Evolutionary conservation across 2,888 invertebrate species (phyloP).

Genomic region (Pyrrhosoma nymphula): DNA sequence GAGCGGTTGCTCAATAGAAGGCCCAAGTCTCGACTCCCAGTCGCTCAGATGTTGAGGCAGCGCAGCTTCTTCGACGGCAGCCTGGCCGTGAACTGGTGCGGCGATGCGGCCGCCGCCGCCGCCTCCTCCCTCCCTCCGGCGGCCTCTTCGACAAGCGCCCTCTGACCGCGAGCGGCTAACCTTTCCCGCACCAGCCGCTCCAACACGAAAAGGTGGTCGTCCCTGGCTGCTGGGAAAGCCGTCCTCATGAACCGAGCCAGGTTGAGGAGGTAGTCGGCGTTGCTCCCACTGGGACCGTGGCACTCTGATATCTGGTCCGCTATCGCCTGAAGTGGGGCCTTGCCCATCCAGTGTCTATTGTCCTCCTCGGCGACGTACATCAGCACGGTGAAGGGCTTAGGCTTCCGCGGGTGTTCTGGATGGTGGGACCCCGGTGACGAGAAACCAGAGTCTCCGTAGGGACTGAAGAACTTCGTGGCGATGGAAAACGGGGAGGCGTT

Average conservation of each 20-base stretch:
- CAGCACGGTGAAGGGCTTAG: conserved; percentile 82
- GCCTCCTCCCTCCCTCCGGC: conserved; percentile 74
- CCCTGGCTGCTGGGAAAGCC: conserved; percentile 86
- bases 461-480: conserved; percentile 46
- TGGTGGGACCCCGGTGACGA: not conserved
- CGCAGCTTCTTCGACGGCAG: conserved; percentile 87
- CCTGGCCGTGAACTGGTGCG: conserved; percentile 86
- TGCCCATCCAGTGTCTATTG: conserved; percentile 91
- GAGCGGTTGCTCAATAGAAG: not conserved
- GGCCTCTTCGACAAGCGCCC: conserved; percentile 69
- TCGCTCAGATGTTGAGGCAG: conserved; percentile 86
- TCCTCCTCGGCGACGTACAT: conserved; percentile 90
- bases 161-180: not conserved
- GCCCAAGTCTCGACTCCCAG: not conserved
- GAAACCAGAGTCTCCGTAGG: not conserved
- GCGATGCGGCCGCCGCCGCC: not conserved
- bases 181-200: conserved; percentile 78
- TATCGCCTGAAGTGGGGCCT: conserved; percentile 87
- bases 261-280: conserved; percentile 92
- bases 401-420: not conserved
- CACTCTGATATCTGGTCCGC: conserved; percentile 89
- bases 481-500: conserved; percentile 38
- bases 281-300: conserved; percentile 91
- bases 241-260: conserved; percentile 90
- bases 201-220: conserved; percentile 88